Evolutionary conservation across 1,140 invertebrate genomes (phyloP), one percentile per base, ranked within the genome.

Genomic region (Calycopis cecrops): DNA sequence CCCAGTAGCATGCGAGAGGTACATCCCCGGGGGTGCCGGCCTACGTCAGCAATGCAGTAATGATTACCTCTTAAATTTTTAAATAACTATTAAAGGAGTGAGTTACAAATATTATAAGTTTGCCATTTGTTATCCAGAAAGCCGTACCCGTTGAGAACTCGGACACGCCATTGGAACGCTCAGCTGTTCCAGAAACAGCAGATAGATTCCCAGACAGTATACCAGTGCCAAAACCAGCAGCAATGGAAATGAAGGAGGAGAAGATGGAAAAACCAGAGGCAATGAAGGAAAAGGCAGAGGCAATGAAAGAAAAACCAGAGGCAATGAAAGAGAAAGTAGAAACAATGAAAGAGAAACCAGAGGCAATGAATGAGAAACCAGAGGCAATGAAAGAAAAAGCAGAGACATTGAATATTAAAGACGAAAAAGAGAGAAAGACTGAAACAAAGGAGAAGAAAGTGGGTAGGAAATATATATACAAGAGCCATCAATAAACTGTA

Each of bases 211-310:
- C n/a, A n/a, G n/a, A n/a, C n/a, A n/a, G n/a, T n/a, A n/a, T n/a
- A n/a, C n/a, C 62, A 35, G 76, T 76, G 52, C n/a, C 49, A 9
- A 62, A 65, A 52, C 56, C 63, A 17, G 58, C 65, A 48, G 54
- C 61, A 42, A 60, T 52, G 16, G 61, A 53, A 44, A 47, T 52
- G 7, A 55, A 62, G 9, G 55, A 56, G 9, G 42, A 55, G 3
- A 58, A 69, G 35, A 54, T 52, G 33, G 48, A 49, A 57, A 69
- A 50, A 42, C 51, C 49, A 42, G 58, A 54, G 54, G 59, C 44
- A 50, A 63, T 52, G 21, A 55, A 59, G 16, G 61, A 53, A 44
- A 47, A n/a, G n/a, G n/a, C n/a, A n/a, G 55, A 56, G 9, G 42
- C 51, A 1, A 58, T 65, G 35, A 54, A 49, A 17, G 48, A 49